Percentiles rank a stretch among this genome's conserved stretches.
These are phyloP conservation scores for Lepilemur septentrionalis DNA, from an alignment of 2,797 vertebrate genomes.

Conservation along the genomic window DNA sequence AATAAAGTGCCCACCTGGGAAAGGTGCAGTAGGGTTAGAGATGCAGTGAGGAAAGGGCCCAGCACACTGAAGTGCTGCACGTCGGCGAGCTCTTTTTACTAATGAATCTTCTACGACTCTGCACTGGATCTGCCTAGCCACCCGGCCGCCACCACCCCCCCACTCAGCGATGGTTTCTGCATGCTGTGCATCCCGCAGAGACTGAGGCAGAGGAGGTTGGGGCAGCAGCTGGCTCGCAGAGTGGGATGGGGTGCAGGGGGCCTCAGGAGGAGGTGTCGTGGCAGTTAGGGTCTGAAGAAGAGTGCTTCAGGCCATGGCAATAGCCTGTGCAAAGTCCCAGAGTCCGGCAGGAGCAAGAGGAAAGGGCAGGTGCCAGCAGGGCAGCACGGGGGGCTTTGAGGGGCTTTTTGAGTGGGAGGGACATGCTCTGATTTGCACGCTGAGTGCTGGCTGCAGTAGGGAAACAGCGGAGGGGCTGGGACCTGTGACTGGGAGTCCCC, in stretches of 20 bases:
- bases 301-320: background rate
- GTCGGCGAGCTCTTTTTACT: background rate
- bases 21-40: background rate
- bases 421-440: background rate
- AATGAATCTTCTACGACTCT: background rate
- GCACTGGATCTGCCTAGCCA: background rate
- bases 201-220: background rate
- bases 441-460: background rate
- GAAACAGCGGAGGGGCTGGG: background rate
- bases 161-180: background rate
- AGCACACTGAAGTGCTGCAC: rapidly evolving
- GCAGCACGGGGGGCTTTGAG: background rate
- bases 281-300: background rate
- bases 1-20: background rate
- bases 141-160: background rate
- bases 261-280: background rate
- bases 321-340: background rate
- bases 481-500: background rate
- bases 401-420: background rate
- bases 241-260: background rate
- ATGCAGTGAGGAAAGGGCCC: no score
- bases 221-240: background rate
- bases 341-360: background rate
- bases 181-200: background rate
- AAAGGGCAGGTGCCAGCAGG: background rate